phyloP scores from a whole-genome alignment of 2,797 vertebrate species.

The Passerculus sandwichensis region DNA sequence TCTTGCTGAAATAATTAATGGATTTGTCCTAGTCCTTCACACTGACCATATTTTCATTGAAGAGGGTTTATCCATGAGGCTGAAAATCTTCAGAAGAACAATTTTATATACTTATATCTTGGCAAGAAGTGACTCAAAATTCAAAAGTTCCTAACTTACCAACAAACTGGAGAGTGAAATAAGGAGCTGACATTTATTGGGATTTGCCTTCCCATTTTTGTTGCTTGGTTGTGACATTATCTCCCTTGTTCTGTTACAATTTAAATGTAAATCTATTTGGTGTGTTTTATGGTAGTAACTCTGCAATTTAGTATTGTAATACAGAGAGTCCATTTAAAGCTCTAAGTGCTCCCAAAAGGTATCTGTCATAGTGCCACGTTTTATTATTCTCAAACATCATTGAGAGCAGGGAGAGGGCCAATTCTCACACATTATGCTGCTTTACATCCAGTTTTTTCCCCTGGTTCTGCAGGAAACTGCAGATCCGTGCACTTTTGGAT shows the following conservation, averaged over 20 bases:
- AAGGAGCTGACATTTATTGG: not conserved
- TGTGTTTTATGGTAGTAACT: conserved; percentile 40
- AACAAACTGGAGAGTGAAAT: not conserved
- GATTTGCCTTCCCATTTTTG: not conserved
- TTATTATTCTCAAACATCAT: not conserved
- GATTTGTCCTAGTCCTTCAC: not conserved
- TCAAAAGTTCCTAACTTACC: not conserved
- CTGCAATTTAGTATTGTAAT: conserved; percentile 35
- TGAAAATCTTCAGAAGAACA: not conserved
- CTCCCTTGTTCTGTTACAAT: conserved; percentile 1
- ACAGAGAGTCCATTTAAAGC: conserved; percentile 57
- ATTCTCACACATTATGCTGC: not conserved
- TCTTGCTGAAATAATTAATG: not conserved
- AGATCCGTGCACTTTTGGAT: not conserved
- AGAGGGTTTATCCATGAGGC: not conserved
- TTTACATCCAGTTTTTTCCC: not conserved
- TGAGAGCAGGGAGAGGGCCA: not conserved
- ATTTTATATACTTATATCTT: not conserved
- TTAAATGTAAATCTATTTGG: conserved; percentile 51
- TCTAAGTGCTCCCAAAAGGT: conserved; percentile 59
- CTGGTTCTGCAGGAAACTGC: not conserved
- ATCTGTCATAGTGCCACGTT: not conserved
- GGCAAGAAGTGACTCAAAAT: not conserved
- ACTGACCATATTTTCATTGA: rapidly evolving
- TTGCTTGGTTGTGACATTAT: not conserved